Percentiles rank a stretch among this genome's conserved stretches.
These are phyloP conservation scores for Macropodus opercularis DNA, from an alignment of 2,797 vertebrate species.

Conservation along the genomic window DNA sequence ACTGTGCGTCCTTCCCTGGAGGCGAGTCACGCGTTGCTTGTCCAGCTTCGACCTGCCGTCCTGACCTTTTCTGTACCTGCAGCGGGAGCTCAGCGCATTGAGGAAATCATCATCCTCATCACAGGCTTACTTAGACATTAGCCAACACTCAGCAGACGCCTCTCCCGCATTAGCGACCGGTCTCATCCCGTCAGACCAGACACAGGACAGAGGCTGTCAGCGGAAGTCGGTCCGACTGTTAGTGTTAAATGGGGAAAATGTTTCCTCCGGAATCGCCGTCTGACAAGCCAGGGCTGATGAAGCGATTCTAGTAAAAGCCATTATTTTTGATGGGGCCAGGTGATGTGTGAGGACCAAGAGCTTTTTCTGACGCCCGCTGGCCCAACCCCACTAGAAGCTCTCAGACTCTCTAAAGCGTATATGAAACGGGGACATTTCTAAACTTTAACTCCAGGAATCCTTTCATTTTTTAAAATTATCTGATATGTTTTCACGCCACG, in stretches of 20 bases:
- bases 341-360: constrained; percentile 43
- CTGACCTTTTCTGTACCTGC: constrained; percentile 29
- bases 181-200: constrained; percentile 54
- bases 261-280: constrained; percentile 60
- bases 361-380: constrained; percentile 44
- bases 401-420: constrained; percentile 45
- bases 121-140: constrained; percentile 48
- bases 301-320: constrained; percentile 47
- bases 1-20: constrained; percentile 8
- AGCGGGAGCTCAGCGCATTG: constrained; percentile 13
- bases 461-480: constrained; percentile 1
- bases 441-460: constrained; percentile 10
- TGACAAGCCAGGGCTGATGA: constrained; percentile 66
- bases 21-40: constrained; percentile 15
- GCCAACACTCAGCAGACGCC: constrained; percentile 54
- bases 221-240: constrained; percentile 59
- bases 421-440: constrained; percentile 22
- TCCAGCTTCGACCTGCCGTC: constrained; percentile 23
- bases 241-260: constrained; percentile 59
- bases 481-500: constrained; percentile 7
- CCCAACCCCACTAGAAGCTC: constrained; percentile 36
- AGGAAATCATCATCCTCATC: constrained; percentile 12
- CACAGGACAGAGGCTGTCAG: constrained; percentile 50
- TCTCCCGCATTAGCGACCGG: constrained; percentile 55
- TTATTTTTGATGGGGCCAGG: constrained; percentile 64